phyloP scores from a whole-genome alignment of 2,113 vertebrate genomes.

The Barnardius zonarius region DNA sequence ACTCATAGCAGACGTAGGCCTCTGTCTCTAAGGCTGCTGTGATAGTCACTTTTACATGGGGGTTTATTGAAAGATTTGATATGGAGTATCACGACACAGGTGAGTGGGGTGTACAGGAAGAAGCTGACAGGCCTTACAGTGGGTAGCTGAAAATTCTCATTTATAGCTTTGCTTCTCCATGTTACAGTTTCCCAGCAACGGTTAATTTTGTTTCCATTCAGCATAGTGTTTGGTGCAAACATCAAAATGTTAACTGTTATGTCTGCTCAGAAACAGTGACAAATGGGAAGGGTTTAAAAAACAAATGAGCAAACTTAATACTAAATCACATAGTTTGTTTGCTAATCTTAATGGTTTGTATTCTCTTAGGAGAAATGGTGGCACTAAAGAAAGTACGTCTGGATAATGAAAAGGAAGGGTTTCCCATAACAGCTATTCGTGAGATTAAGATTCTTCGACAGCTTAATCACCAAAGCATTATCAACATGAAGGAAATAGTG shows the following conservation, averaged over 20 bases:
- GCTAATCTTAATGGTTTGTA: neutral
- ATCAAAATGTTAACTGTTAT: neutral
- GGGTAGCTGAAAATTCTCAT: neutral
- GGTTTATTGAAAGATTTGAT: neutral
- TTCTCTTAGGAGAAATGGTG: slow-evolving; percentile 82
- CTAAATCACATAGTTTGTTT: neutral
- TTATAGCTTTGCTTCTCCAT: neutral
- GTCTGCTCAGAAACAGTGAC: neutral
- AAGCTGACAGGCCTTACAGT: neutral
- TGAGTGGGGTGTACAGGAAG: neutral
- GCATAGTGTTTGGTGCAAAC: neutral
- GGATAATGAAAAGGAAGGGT: slow-evolving; percentile 88
- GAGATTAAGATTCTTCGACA: slow-evolving; percentile 88
- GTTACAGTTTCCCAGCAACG: neutral
- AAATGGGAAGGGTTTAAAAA: neutral
- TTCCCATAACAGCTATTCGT: slow-evolving; percentile 86
- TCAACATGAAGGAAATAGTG: slow-evolving; percentile 89
- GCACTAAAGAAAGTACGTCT: slow-evolving; percentile 86
- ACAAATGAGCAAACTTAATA: neutral
- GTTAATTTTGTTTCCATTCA: neutral
- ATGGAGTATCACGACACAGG: neutral
- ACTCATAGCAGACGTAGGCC: neutral
- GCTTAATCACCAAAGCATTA: slow-evolving; percentile 85
- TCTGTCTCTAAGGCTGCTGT: neutral
- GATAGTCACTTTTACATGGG: neutral